Base-by-base conservation (phyloP, 2,113 vertebrate genomes). In the Trachemys scripta region DNA sequence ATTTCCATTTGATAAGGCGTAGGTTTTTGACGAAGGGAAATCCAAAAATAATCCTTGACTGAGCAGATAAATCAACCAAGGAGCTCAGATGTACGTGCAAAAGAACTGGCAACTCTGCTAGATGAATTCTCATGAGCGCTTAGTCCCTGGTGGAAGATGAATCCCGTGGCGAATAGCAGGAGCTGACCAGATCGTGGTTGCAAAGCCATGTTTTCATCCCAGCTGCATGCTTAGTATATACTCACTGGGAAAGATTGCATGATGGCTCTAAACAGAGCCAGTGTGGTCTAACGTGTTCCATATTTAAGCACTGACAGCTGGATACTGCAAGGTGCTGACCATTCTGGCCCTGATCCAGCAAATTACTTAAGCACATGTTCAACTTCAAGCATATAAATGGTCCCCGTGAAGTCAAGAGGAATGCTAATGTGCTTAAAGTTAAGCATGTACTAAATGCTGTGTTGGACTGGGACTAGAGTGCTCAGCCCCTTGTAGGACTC, bases 11-110 rank as follows among this genome's bases (percentile, higher is more conserved):
- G 97, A 97, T 96, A 97, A 91, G 65, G 92, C 91, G 93, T 96
- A 96, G 29, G 14, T 51, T 92, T 95, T 86, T 91, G 93, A 94
- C 85, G 75, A 79, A 81, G 79, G 85, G 88, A 95, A n/a, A 93
- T 95, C 96, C 93, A 96, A 45, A 96, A 96, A 91, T 96, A 97
- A 97, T 97, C 96, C 93, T 75, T n/a, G 91, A 35, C 93, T 96
- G 95, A 97, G 96, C 89, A 96, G 97, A 93, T 97, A 95, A 97
- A 93, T 91, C 85, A 83, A 85, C 93, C 88, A 69, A 94, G 97
- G 95, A 31, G 0, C 90, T 97, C 83, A 19, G 20, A 95, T 90
- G 53, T 4, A 81, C 93, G 6, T 82, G 90, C 75, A 82, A 76
- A 85, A 90, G 92, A 79, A 49, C 29, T 49, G 93, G n/a, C 5